Base-by-base conservation (phyloP, 64 coral and sea anemone species). In the Platygyra sinensis region DNA sequence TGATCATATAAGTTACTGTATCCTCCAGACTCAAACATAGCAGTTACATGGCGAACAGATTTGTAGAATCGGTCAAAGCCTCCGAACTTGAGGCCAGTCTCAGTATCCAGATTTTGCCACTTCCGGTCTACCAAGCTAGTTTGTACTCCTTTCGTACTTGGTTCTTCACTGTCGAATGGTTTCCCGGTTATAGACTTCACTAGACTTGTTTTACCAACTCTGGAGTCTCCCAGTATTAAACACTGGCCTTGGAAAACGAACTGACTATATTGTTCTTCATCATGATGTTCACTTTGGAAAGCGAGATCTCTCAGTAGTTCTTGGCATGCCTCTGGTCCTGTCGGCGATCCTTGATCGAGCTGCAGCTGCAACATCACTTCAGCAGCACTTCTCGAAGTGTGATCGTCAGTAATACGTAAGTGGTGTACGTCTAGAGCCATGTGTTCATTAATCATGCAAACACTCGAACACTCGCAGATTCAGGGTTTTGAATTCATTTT, bases 191-290 rank as follows among this genome's bases (percentile, higher is more conserved):
- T 62, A 12, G 81, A 84, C 14, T 84, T 84, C 62, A n/a, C 69
- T 4, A 84, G 50, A 51, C 81, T 84, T 50, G 81, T 84, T 18
- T 84, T 84, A 0, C 81, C 81, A 25, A 71, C 80, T 16, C 60
- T 51, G n/a, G 62, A 62, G 27, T 84, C 81, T 49, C 81, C 81
- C 32, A 84, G 8, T 46, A 84, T 84, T 20, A 84, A 50, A n/a
- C 81, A 84, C 12, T 84, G 81, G 2, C 81, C 81, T 30, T 84
- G 81, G 62, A 71, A 84, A 49, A 52, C 81, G 25, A 69, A 67
- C 20, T 69, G 81, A 8, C 3, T 84, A 63, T 84, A 36, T 50
- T 84, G 62, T 22, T 5, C 33, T 22, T 32, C 81, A 50, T 84
- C 62, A 29, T 54, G 39, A 46, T 46, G 22, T 31, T 84, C 65